These are phyloP conservation scores for Anoplolepis gracilipes DNA, from an alignment of 1,140 invertebrate species.

Conservation along the genomic window DNA sequence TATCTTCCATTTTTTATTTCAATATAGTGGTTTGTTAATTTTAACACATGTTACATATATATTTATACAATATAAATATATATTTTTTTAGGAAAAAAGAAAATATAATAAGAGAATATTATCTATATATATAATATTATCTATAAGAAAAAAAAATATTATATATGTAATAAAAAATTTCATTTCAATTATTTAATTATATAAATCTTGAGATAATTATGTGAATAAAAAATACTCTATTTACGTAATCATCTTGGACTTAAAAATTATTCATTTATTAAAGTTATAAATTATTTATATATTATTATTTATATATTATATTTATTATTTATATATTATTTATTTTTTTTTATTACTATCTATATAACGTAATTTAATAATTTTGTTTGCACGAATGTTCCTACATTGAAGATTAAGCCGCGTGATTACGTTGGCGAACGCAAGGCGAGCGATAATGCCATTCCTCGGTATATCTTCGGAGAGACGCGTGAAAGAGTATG, in stretches of 20 bases:
- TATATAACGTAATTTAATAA: background rate
- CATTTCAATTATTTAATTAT: too few relatives aligned
- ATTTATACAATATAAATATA: too few relatives aligned
- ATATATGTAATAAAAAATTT: too few relatives aligned
- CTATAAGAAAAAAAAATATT: background rate
- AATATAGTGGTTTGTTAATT: too few relatives aligned
- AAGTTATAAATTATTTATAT: too few relatives aligned
- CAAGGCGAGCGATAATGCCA: conserved; percentile 24
- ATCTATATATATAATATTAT: too few relatives aligned
- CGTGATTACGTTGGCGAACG: background rate
- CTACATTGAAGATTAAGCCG: background rate
- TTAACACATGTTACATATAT: too few relatives aligned
- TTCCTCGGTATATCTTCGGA: background rate
- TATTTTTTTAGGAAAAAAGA: background rate
- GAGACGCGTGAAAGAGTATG: background rate
- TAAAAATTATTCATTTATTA: background rate
- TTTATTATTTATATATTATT: background rate
- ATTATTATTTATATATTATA: background rate
- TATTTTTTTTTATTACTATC: background rate
- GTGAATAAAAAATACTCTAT: too few relatives aligned
- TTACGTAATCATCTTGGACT: background rate
- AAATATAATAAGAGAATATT: background rate
- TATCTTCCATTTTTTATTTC: background rate
- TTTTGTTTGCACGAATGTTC: background rate
- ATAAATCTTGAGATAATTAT: too few relatives aligned